Evolutionary conservation across 2,113 vertebrate species (phyloP), one percentile per base, ranked within the genome.

Genomic region (Cnemophilus loriae): DNA sequence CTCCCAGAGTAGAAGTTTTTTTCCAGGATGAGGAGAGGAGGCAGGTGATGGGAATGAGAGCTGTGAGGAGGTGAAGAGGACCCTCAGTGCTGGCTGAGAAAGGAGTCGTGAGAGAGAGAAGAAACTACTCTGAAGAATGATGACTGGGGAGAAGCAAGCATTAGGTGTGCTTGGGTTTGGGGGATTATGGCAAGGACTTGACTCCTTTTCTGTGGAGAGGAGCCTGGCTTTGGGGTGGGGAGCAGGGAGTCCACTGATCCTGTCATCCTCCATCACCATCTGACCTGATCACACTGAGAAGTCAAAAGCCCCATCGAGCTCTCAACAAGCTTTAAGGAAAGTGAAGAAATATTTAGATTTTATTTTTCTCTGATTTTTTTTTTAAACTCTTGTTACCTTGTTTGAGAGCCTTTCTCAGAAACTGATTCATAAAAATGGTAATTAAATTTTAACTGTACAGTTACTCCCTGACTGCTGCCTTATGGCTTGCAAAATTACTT

Each of bases 371-470:
- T 55, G 26, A 4, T 11, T 57, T 41, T 52, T 14, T 41, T 49
- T 64, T 57, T 26, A 6, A 23, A 57, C 39, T 52, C 17, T 79
- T 89, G 27, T 73, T 61, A 32, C 26, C 8, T 44, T 67, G 9
- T 82, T 47, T 49, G 55, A 89, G 42, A 60, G n/a, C 37, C 46
- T 23, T 85, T 91, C 84, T 94, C 70, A 75, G 74, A 89, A 94
- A 82, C 32, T 55, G 70, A 59, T 87, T 83, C 30, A 83, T 56
- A 79, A 79, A 91, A 91, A 77, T 9, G 11, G 23, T 57, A 59
- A 59, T 90, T 91, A 79, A 68, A 80, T 70, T 80, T 47, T 89
- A 92, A 65, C 42, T 56, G 35, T 89, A 78, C 65, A 32, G 57
- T 75, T 69, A 63, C 20, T 92, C 63, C 81, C 65, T 52, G 32